Percentiles rank a stretch among this genome's conserved stretches.
Evolutionary conservation across 2,113 vertebrate genomes (phyloP).

Genomic region (Camarhynchus parvulus): DNA sequence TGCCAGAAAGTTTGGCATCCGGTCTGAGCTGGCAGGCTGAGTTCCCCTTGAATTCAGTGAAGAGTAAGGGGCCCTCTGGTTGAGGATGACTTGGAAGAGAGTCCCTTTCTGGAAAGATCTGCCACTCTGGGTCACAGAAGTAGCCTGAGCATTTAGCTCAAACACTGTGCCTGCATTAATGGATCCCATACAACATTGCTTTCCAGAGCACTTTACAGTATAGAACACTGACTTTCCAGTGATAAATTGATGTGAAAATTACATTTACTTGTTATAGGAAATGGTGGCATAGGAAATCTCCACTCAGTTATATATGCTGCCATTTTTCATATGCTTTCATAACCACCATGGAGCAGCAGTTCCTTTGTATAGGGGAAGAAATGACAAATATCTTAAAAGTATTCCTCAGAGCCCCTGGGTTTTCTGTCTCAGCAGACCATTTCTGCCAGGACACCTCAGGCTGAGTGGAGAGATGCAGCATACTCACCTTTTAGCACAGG

Average conservation of each 20-base stretch:
- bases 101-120: not conserved
- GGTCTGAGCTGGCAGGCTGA: not conserved
- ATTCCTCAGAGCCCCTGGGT: not conserved
- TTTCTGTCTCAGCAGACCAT: not conserved
- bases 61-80: not conserved
- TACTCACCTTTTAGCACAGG: not conserved
- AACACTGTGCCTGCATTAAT: not conserved
- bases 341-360: not conserved
- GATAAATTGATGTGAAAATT: not conserved
- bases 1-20: not conserved
- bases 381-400: not conserved
- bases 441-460: not conserved
- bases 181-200: not conserved
- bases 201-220: not conserved
- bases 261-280: not conserved
- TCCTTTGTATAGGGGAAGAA: not conserved
- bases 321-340: not conserved
- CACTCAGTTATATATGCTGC: not conserved
- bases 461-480: not conserved
- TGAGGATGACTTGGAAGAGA: not conserved
- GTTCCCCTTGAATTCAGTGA: not conserved
- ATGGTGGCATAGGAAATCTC: not conserved
- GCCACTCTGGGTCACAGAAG: not conserved
- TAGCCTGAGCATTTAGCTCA: not conserved
- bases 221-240: not conserved